Evolutionary conservation across 2,888 invertebrate genomes (phyloP).

Genomic region (Steinernema hermaphroditum): DNA sequence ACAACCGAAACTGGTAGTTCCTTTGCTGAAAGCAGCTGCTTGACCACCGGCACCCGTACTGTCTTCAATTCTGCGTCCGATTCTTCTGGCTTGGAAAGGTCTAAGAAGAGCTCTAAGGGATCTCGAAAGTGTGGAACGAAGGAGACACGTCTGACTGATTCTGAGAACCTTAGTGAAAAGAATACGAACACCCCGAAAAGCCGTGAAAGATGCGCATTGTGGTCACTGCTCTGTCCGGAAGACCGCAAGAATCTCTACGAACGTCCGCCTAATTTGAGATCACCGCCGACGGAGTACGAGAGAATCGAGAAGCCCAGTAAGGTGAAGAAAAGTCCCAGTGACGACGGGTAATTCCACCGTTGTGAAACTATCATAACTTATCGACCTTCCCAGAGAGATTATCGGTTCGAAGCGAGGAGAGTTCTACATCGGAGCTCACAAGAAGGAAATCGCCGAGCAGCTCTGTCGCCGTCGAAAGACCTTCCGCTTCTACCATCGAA

Average conservation of each 20-base stretch:
- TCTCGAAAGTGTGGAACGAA: not conserved
- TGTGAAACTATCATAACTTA: too few relatives aligned
- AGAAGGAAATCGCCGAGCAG: not conserved
- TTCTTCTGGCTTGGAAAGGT: too few relatives aligned
- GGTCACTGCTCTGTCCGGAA: not conserved
- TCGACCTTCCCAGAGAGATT: not conserved
- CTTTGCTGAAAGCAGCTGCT: too few relatives aligned
- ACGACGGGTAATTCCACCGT: too few relatives aligned
- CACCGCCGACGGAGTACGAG: constrained; percentile 3
- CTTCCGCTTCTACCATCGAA: constrained; percentile 13
- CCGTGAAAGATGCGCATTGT: not conserved
- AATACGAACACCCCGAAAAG: too few relatives aligned
- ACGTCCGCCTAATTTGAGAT: not conserved
- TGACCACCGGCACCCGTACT: too few relatives aligned
- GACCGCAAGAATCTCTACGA: not conserved
- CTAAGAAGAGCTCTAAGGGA: too few relatives aligned
- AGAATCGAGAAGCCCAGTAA: not conserved
- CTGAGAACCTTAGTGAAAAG: not conserved
- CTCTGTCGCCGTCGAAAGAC: not conserved
- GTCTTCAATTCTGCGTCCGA: too few relatives aligned
- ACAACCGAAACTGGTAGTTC: too few relatives aligned
- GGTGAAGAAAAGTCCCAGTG: too few relatives aligned
- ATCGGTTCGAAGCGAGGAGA: not conserved
- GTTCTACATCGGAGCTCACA: constrained; percentile 1
- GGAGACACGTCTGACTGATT: not conserved